Evolutionary conservation across 2,797 vertebrate species (phyloP).

Genomic region (Sardinella longiceps): DNA sequence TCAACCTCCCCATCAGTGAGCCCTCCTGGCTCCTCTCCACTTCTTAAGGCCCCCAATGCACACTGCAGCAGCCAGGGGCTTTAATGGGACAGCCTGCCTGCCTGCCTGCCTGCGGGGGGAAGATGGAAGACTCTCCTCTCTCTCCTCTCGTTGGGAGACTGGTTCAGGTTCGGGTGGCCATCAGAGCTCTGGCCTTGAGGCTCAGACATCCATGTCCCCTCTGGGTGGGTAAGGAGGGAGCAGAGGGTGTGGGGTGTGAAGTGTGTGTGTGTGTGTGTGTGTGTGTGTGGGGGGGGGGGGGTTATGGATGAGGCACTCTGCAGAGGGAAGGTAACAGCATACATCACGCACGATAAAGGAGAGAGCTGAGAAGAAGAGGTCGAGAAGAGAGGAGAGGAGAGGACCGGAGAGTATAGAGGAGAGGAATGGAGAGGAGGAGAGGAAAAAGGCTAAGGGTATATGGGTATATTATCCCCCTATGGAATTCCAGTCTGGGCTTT

Average conservation of each 20-base stretch:
- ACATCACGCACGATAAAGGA: constrained; percentile 53
- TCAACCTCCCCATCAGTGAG: background rate
- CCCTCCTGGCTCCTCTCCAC: background rate
- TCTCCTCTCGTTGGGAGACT: constrained; percentile 52
- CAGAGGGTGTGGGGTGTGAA: background rate
- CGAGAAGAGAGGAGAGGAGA: background rate
- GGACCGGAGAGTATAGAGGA: background rate
- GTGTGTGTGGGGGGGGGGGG: constrained; percentile 63
- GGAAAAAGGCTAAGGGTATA: background rate
- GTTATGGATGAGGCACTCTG: constrained; percentile 70
- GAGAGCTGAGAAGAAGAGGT: background rate
- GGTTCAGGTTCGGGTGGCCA: constrained; percentile 59
- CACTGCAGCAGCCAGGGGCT: constrained; percentile 47
- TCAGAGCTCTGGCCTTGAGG: constrained; percentile 73
- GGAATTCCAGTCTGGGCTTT: background rate
- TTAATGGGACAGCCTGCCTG: constrained; percentile 59
- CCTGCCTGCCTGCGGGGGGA: too few species aligned
- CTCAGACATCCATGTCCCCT: constrained; percentile 66
- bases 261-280: constrained; percentile 28
- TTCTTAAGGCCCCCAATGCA: background rate
- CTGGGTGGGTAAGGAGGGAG: background rate
- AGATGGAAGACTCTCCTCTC: constrained; percentile 37
- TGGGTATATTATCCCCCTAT: background rate
- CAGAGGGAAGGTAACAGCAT: constrained; percentile 71
- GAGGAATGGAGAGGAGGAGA: background rate